These are phyloP conservation scores for Patiria miniata DNA, from an alignment of 35 echinoderm and acorn worm species.

Conservation along the genomic window DNA sequence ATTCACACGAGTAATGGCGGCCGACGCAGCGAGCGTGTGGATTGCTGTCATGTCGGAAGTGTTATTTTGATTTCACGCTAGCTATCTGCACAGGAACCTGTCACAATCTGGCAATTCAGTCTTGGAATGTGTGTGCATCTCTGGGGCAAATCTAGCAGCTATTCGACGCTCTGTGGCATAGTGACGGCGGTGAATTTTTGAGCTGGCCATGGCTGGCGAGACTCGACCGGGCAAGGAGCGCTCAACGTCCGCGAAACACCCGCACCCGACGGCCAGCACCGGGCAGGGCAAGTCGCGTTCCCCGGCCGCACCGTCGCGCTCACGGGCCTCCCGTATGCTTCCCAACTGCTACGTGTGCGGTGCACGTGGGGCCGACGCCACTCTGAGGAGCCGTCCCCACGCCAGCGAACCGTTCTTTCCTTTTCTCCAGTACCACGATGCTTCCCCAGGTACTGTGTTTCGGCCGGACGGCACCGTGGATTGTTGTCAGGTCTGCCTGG, in stretches of 20 bases:
- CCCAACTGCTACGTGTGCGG: conserved; percentile 90
- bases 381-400: conserved; percentile 72
- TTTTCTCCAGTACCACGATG: conserved; percentile 91
- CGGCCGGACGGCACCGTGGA: conserved; percentile 74
- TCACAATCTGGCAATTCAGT: not conserved
- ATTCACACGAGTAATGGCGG: conserved; percentile 8
- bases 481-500: conserved; percentile 87
- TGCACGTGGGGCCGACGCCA: conserved; percentile 73
- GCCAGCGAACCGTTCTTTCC: conserved; percentile 94
- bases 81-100: not conserved
- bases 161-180: not conserved
- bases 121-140: not conserved
- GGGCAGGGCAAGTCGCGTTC: conserved; percentile 18
- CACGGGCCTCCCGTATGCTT: conserved; percentile 14
- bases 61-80: not conserved
- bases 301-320: not conserved
- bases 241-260: not conserved
- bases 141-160: not conserved
- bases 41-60: not conserved
- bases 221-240: not conserved
- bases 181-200: not conserved
- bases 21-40: not conserved
- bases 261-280: not conserved
- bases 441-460: conserved; percentile 57
- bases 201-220: not conserved